These are phyloP conservation scores for Agonum fuliginosum DNA, from an alignment of 2,888 invertebrate genomes.

Conservation along the genomic window DNA sequence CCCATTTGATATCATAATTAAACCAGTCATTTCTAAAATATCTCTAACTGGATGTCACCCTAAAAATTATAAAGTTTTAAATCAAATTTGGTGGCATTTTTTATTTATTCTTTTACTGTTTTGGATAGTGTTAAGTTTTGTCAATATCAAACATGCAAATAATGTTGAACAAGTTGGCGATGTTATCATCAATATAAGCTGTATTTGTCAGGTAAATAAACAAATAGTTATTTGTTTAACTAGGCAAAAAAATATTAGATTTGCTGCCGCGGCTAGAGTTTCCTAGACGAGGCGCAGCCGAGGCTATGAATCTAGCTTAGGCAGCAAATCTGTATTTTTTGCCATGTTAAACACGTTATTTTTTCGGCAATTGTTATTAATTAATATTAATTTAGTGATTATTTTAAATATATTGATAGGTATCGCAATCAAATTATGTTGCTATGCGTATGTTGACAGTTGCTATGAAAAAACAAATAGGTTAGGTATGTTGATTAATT, in stretches of 20 bases:
- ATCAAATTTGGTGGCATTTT: slow-evolving; percentile 3
- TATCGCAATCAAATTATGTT: no score
- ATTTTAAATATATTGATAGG: no score
- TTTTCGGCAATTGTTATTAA: no score
- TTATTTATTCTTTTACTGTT: not conserved
- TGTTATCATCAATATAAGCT: slow-evolving; percentile 1
- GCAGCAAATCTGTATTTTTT: no score
- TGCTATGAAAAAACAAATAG: no score
- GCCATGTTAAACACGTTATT: no score
- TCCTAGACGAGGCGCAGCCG: no score
- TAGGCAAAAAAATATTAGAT: not conserved
- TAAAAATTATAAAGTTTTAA: not conserved
- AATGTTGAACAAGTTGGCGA: slow-evolving; percentile 28
- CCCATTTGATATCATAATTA: slow-evolving; percentile 7
- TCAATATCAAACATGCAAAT: slow-evolving; percentile 14
- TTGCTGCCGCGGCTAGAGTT: no score
- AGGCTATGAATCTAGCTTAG: no score
- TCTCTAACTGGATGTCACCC: not conserved
- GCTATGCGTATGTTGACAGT: no score
- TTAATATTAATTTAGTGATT: no score
- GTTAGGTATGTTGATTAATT: no score
- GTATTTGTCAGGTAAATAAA: slow-evolving; percentile 1
- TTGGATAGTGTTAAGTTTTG: not conserved
- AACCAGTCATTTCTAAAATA: not conserved
- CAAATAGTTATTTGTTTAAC: not conserved